phyloP scores from a whole-genome alignment of 2,888 invertebrate species.

The Cylloceria caligata region DNA sequence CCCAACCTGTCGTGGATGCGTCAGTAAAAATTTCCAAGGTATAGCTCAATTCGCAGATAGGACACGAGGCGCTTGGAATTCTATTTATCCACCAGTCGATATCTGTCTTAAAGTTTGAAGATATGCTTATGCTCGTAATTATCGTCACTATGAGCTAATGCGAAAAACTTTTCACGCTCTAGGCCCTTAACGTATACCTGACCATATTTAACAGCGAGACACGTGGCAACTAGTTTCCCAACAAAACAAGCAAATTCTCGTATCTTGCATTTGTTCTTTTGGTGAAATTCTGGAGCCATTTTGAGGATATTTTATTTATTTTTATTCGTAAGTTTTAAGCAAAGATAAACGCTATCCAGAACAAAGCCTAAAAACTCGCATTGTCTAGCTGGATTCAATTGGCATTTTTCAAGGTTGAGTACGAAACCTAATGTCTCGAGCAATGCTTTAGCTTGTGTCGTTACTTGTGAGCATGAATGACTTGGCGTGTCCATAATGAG shows the following conservation, averaged over 20 bases:
- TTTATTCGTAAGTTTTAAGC: no score
- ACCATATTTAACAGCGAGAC: constrained; percentile 58
- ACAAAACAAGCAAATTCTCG: constrained; percentile 28
- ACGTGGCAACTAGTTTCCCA: constrained; percentile 27
- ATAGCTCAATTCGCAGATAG: background rate
- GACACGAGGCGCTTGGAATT: constrained; percentile 26
- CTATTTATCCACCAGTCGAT: constrained; percentile 37
- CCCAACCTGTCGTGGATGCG: constrained; percentile 41
- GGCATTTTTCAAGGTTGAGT: no score
- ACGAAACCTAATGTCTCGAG: no score
- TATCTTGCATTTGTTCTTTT: no score
- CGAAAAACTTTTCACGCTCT: constrained; percentile 27
- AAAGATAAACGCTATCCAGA: no score
- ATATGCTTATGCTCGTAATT: constrained; percentile 3
- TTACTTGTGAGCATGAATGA: background rate
- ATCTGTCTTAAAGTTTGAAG: background rate
- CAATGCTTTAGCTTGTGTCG: no score
- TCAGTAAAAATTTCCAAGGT: constrained; percentile 37
- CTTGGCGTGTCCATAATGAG: constrained; percentile 49
- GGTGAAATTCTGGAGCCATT: no score
- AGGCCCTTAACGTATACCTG: constrained; percentile 31
- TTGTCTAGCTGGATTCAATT: no score
- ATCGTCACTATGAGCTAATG: constrained; percentile 20
- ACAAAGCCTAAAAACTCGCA: no score
- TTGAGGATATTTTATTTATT: no score